These are phyloP conservation scores for Emydura subglobosa DNA, from an alignment of 2,113 vertebrate species.

Conservation along the genomic window DNA sequence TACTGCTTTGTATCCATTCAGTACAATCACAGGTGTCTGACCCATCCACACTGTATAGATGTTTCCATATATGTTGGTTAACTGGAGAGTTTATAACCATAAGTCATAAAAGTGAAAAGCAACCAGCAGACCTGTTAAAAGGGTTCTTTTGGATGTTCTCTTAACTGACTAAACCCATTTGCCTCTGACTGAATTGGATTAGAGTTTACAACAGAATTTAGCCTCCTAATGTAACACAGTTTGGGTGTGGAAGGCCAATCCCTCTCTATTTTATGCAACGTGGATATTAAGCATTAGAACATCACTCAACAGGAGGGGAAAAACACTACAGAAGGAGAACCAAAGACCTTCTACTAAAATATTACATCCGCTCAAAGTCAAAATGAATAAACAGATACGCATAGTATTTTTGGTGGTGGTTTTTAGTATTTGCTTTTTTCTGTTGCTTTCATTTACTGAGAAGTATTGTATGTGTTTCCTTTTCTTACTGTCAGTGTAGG, in stretches of 20 bases:
- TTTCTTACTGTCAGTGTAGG: not conserved
- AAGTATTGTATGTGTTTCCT: not conserved
- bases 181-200: fast-evolving
- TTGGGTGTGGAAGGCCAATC: not conserved
- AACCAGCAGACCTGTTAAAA: not conserved
- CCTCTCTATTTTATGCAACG: not conserved
- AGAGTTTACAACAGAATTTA: not conserved
- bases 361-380: not conserved
- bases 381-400: not conserved
- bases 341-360: not conserved
- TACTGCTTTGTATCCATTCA: conserved; percentile 70
- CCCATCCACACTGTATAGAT: conserved; percentile 76
- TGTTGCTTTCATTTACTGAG: not conserved
- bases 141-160: not conserved
- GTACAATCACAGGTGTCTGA: conserved; percentile 59
- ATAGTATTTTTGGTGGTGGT: not conserved
- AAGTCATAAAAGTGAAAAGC: not conserved
- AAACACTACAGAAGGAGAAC: not conserved
- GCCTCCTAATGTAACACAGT: not conserved
- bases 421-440: not conserved
- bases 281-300: not conserved
- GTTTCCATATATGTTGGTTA: conserved; percentile 54
- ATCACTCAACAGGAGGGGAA: not conserved
- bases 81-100: conserved; percentile 41
- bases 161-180: not conserved